Base-by-base conservation (phyloP, 2,797 vertebrate species). In the Graptemys geographica region DNA sequence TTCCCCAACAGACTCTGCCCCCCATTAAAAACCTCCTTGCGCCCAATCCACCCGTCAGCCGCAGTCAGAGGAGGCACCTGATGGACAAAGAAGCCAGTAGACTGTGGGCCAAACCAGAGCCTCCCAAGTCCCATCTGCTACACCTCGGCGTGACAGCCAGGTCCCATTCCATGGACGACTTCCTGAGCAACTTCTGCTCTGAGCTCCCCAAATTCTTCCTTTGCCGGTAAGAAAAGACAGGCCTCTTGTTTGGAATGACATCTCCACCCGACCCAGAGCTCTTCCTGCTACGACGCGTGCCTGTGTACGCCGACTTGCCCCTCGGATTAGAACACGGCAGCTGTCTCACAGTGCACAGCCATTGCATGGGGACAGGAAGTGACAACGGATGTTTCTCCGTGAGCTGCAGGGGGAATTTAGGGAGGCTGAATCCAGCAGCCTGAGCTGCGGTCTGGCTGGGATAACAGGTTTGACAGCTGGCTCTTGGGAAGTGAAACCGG, bases 121-220 rank as follows among this genome's bases (percentile, higher is more conserved):
- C 96, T 1, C 99, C 99, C 5, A 87, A 33, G 1, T 98, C 99
- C 13, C 82, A 95, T 92, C 89, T 98, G 88, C 98, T 99, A 82
- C 98, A 98, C 88, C 96, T 99, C 85, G 96, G 93, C 33, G 97
- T 99, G 83, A 99, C 98, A 4, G 99, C 99, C 25, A 98, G 98
- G 33, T 99, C 99, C 72, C 98, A 99, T 13, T 86, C 96, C 52
- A 96, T 96, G 0, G 97, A 96, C 51, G 98, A 98, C 84, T 99
- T 98, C 96, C 93, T 98, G 93, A 95, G 53, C 69, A 98, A 96
- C 91, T 99, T 99, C 83, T 95, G 98, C 72, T 96, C 97, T 0
- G 98, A 98, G 31, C 97, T 99, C 65, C 94, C 97, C 72, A 97
- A 93, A 72, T 97, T 98, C 89, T 98, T 98, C 97, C 94, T 99